Conservation (phyloP, 2,113 vertebrate genomes). For the Perca flavescens region DNA sequence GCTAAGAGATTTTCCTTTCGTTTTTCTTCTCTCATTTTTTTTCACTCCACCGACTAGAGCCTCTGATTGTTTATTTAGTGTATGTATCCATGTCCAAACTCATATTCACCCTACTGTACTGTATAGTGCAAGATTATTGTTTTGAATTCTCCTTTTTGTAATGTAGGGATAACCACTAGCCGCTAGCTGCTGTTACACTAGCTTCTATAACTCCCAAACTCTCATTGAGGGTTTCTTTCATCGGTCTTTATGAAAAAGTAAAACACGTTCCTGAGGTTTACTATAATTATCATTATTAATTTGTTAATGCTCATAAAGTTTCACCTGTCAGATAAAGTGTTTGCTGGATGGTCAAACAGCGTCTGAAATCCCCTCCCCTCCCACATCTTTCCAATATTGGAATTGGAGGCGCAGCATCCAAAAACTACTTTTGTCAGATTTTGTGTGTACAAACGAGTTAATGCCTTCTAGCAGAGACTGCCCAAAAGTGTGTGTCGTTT, state of each 20-base stretch:
- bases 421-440: not conserved
- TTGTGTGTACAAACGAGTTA: not conserved
- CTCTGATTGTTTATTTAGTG: slow-evolving; percentile 20
- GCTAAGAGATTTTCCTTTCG: slow-evolving; percentile 10
- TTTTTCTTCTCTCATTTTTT: slow-evolving; percentile 17
- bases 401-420: no score
- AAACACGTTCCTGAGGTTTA: not conserved
- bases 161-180: not conserved
- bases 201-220: not conserved
- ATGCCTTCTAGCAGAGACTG: not conserved
- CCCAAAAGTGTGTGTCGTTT: not conserved
- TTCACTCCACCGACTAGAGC: slow-evolving; percentile 14
- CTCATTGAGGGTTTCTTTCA: not conserved
- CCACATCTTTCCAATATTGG: not conserved
- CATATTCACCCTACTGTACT: not conserved
- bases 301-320: not conserved
- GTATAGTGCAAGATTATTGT: not conserved
- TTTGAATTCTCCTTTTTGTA: slow-evolving; percentile 12
- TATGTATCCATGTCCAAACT: not conserved
- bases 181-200: not conserved
- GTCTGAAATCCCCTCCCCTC: not conserved
- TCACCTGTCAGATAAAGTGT: not conserved
- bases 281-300: not conserved
- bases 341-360: not conserved
- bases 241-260: not conserved